Evolutionary conservation across 2,797 vertebrate genomes (phyloP), one percentile per base, ranked within the genome.

Genomic region (Pteropus rufus): DNA sequence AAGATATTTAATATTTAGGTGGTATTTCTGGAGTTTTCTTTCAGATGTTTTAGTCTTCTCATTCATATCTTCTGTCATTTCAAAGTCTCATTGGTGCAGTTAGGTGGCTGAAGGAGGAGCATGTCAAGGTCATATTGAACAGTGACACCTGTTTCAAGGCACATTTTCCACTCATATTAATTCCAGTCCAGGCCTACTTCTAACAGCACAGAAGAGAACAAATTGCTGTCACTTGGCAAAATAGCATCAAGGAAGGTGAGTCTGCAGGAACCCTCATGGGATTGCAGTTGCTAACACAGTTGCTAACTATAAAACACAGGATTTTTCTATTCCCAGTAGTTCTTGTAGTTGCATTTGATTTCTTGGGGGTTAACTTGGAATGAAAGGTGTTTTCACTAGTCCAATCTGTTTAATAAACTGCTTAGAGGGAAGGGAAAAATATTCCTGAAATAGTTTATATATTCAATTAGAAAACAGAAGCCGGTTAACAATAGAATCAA

Each of bases 401-500:
- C 26, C 31, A 70, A 58, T 64, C 10, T 34, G 0, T 80, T 83
- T 58, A 72, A 70, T 34, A 84, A 91, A 64, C 49, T 80, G 18
- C 62, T 92, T 81, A 80, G 54, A 97, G 8, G 3, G 54, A n/a
- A 10, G 69, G 89, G 81, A 93, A 58, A 77, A 11, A 69, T 70
- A 92, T 44, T 65, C 54, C 84, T 96, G 7, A 82, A 69, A 77
- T 64, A 46, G 36, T 94, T 85, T 97, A 95, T 90, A 72, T 92
- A 65, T 93, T 92, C 62, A 82, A 77, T 96, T 89, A 95, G 73
- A 96, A 97, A 69, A 97, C 73, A 94, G 85, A 85, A 87, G 90
- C 46, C 85, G 95, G 93, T 77, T 97, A 96, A 97, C 94, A 97
- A 62, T 80, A 90, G 73, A 97, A 93, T 54, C 92, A 90, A 82